phyloP scores from a whole-genome alignment of 2,797 vertebrate species.

The Sparus aurata region DNA sequence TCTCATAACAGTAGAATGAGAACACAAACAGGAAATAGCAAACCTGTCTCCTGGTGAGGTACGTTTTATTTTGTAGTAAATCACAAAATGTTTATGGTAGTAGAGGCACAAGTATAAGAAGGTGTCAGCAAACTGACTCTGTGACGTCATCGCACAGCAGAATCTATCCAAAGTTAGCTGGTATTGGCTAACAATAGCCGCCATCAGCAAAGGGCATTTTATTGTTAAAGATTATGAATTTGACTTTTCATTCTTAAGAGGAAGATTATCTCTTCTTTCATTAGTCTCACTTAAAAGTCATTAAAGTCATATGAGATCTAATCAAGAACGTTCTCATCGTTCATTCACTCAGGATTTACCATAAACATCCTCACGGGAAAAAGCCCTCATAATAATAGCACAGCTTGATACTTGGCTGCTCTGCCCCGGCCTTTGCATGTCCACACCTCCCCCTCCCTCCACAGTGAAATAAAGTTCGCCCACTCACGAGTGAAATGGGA shows the following conservation, averaged over 20 bases:
- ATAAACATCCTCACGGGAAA: slow-evolving; percentile 19
- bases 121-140: not conserved
- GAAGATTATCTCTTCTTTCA: not conserved
- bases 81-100: not conserved
- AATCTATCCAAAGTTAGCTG: not conserved
- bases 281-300: not conserved
- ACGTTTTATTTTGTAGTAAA: not conserved
- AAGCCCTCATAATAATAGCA: slow-evolving; percentile 33
- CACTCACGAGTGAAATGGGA: slow-evolving; percentile 81
- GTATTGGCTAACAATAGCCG: not conserved
- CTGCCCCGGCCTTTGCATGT: slow-evolving; percentile 23
- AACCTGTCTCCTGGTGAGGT: not conserved
- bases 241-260: not conserved
- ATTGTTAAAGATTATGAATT: not conserved
- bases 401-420: slow-evolving; percentile 45
- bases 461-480: slow-evolving; percentile 75
- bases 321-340: not conserved
- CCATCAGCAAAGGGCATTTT: not conserved
- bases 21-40: not conserved
- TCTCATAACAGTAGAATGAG: not conserved
- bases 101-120: too few species aligned
- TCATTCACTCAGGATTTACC: slow-evolving; percentile 24
- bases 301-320: not conserved
- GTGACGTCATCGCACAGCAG: not conserved
- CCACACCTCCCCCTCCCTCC: slow-evolving; percentile 45